These are phyloP conservation scores for Parelbella ahira DNA, from an alignment of 2,888 invertebrate species.

Conservation along the genomic window DNA sequence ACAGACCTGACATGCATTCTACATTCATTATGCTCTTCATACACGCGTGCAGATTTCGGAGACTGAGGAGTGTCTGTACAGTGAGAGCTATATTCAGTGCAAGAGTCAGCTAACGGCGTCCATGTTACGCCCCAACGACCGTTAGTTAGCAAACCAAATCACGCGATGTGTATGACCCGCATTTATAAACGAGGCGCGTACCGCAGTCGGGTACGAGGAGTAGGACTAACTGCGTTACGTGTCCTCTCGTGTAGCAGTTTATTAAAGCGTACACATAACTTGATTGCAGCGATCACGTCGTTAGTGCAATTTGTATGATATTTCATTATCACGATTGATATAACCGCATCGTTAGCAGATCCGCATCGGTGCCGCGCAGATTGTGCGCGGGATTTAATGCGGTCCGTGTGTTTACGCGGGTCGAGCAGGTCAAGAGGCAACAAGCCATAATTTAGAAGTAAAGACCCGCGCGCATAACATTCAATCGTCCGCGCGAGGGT, in stretches of 20 bases:
- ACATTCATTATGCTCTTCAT: no score
- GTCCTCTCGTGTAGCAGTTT: background rate
- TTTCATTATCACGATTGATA: slow-evolving; percentile 17
- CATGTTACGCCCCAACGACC: slow-evolving; percentile 43
- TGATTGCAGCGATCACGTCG: slow-evolving; percentile 11
- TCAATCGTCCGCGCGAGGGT: slow-evolving; percentile 74
- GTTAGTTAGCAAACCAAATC: slow-evolving; percentile 59
- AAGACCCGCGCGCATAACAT: slow-evolving; percentile 73
- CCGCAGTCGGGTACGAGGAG: background rate
- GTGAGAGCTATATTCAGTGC: slow-evolving; percentile 36
- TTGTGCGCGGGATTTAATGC: slow-evolving; percentile 3
- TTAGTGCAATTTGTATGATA: slow-evolving; percentile 17
- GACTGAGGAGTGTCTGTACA: no score
- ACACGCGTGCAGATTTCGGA: no score
- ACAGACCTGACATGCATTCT: no score
- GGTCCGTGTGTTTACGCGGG: slow-evolving; percentile 6
- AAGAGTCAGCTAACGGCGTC: slow-evolving; percentile 41
- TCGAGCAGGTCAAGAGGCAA: slow-evolving; percentile 40
- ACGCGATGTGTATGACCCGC: slow-evolving; percentile 45
- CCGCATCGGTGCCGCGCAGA: background rate
- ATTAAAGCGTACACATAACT: slow-evolving; percentile 16
- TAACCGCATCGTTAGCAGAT: slow-evolving; percentile 15
- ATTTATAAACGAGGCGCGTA: slow-evolving; percentile 7
- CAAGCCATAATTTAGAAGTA: slow-evolving; percentile 67
- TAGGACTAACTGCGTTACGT: background rate